Evolutionary conservation across 2,113 vertebrate genomes (phyloP), one percentile per base, ranked within the genome.

Genomic region (Aegotheles bennettii): DNA sequence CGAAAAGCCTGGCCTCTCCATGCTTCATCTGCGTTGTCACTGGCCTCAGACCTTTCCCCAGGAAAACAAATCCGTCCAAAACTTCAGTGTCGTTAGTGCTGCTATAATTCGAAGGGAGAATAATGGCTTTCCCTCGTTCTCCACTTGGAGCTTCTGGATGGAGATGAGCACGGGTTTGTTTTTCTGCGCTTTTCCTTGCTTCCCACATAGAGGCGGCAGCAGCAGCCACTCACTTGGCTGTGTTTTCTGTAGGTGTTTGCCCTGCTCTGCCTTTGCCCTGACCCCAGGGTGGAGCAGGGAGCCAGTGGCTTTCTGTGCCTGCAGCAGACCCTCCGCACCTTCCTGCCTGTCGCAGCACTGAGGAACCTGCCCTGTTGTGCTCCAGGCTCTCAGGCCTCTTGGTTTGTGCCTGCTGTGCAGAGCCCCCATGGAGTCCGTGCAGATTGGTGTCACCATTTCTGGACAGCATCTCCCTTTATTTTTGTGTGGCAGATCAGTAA

Each of bases 401-500:
- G 68, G 82, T 78, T 84, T 67, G 54, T 90, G 86, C 90, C 74
- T 93, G 84, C 78, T 81, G n/a, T 77, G 74, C 93, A 93, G 81
- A 71, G 89, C 31, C 50, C 12, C 64, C 1, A 0, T 68, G 83
- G 76, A 88, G 94, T 93, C 74, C 21, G 0, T 94, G 97, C 96
- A 96, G 93, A 42, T 54, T 47, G 53, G 70, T 96, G 94, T 97
- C 96, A 96, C 93, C 65, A 11, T 96, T 97, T 93, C 88, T 95
- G 89, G 94, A 93, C 90, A 93, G 73, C 74, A 69, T 81, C 94
- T 96, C 25, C 5, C 94, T 96, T 96, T 91, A 81, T 93, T 96
- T 97, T 95, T 90, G 86, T 94, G 95, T 35, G 90, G 89, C n/a
- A 87, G 95, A 90, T 76, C 81, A 96, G 96, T 96, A 97, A 97